Base-by-base conservation (phyloP, 2,888 invertebrate genomes). In the Ecliptopera silaceata region DNA sequence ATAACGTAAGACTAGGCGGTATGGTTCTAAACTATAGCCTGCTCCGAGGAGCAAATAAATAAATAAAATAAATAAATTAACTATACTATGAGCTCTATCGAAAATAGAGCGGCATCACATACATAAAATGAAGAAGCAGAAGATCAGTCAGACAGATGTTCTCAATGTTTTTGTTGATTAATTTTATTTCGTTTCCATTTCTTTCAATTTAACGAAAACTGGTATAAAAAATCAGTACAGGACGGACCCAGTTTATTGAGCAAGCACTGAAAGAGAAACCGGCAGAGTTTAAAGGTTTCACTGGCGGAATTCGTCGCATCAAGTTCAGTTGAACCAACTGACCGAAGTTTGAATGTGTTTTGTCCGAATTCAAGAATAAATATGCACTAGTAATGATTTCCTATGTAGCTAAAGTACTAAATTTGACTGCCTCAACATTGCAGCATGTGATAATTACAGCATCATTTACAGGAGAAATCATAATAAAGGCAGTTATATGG, bases 381-480 rank as follows among this genome's bases (percentile, higher is more conserved):
- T 44, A 61, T 64, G 61, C 51, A 55, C 36, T 36, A 55, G 60
- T 54, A 59, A 88, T 90, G 87, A 86, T 90, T 75, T 71, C 81
- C 6, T 75, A 81, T 65, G 74, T 88, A 61, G 84, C 85, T 53
- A 80, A 83, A 74, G 61, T 79, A 55, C 77, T 90, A 56, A 80
- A 82, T 71, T 61, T 79, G 47, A 61, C 86, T 57, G 82, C 84
- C 49, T 61, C 69, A 38, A 68, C 80, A 43, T 61, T 88, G 32
- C 84, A 84, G 63, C 79, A 74, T 59, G 56, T 80, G 45, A 67
- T 90, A 49, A 62, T 76, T 20, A 59, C 80, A 41, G 77, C 86
- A 34, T 88, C 89, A 43, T 76, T 82, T 54, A 71, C 78, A 32
- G 90, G 90, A 63, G 77, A 83, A 74, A 32, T 88, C 47, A 90